phyloP scores from a whole-genome alignment of 2,113 vertebrate genomes.

The Trinectes maculatus region DNA sequence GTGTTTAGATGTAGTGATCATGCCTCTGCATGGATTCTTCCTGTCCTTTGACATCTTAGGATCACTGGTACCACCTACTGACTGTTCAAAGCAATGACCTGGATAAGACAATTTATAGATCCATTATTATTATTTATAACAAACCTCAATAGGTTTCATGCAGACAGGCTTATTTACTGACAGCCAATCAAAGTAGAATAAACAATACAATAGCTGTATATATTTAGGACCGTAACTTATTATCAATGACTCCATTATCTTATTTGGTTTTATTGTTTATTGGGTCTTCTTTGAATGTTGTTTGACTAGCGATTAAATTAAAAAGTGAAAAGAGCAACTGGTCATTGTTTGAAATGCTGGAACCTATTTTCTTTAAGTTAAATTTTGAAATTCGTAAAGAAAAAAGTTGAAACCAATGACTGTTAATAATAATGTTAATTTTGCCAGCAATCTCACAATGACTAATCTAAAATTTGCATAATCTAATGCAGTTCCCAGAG shows the following conservation, averaged over 20 bases:
- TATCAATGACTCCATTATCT: background rate
- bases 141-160: background rate
- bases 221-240: background rate
- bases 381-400: no score
- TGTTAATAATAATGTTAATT: no score
- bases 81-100: background rate
- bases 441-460: no score
- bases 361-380: no score
- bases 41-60: constrained; percentile 1
- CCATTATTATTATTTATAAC: background rate
- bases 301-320: no score
- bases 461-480: no score
- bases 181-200: no score
- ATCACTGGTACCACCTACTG: constrained; percentile 65
- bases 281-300: background rate
- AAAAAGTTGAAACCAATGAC: no score
- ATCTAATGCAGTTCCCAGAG: no score
- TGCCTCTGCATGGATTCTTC: background rate
- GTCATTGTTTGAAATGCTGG: no score
- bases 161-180: background rate
- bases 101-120: background rate
- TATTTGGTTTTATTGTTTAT: background rate
- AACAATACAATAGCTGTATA: no score
- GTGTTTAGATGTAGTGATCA: background rate
- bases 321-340: no score